These are phyloP conservation scores for Scotopteryx bipunctaria DNA, from an alignment of 2,888 invertebrate genomes.

Conservation along the genomic window DNA sequence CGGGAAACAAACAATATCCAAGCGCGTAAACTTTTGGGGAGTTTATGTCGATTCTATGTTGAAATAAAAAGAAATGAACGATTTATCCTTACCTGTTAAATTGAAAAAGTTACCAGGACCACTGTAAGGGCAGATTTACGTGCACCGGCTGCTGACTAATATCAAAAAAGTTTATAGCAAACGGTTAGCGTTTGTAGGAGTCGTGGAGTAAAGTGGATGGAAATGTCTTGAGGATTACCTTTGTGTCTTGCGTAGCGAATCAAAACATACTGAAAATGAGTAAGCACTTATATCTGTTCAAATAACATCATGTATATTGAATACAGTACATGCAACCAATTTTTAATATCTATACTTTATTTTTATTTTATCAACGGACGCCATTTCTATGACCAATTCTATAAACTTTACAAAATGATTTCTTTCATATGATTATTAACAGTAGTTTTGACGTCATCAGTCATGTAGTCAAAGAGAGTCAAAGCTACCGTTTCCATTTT, in stretches of 20 bases:
- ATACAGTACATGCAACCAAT: too few relatives aligned
- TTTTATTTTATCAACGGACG: too few relatives aligned
- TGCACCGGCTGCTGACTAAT: constrained; percentile 77
- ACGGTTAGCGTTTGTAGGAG: constrained; percentile 54
- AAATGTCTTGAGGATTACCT: constrained; percentile 2
- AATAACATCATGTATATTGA: too few relatives aligned
- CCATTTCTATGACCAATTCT: too few relatives aligned
- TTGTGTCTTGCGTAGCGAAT: neutral
- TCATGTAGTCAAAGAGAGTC: too few relatives aligned
- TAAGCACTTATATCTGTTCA: too few relatives aligned
- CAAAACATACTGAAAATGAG: too few relatives aligned
- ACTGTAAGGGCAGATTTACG: constrained; percentile 80
- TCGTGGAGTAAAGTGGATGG: constrained; percentile 11
- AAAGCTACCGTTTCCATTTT: constrained; percentile 21
- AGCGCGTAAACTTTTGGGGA: constrained; percentile 64
- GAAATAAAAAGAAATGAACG: constrained; percentile 81
- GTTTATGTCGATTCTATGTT: constrained; percentile 80
- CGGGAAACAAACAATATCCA: constrained; percentile 68
- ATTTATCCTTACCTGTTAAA: constrained; percentile 83
- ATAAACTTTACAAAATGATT: too few relatives aligned
- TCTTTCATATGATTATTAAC: too few relatives aligned
- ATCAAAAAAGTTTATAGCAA: constrained; percentile 79
- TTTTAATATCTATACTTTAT: too few relatives aligned
- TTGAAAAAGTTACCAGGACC: constrained; percentile 81
- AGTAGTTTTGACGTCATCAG: neutral